Evolutionary conservation across 2,113 vertebrate species (phyloP), one percentile per base, ranked within the genome.

Genomic region (Malurus melanocephalus): DNA sequence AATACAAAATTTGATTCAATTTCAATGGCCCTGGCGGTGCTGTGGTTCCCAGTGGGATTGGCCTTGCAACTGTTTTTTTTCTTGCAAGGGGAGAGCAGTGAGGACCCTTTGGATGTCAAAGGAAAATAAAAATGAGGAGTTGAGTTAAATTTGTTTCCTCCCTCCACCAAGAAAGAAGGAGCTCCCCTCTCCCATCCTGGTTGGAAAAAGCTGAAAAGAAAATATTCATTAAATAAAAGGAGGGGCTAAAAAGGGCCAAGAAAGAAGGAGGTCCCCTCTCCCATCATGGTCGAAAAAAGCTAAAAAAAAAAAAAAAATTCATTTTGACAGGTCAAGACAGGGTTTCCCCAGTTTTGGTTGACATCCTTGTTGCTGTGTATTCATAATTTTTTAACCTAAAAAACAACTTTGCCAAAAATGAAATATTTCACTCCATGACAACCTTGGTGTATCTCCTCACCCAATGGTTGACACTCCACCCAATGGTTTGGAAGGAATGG

Each of bases 61-160:
- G 43, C 8, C 76, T 62, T 35, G 24, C 2, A 3, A 12, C 18
- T 46, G 16, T n/a, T 0, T 20, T 1, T 13, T n/a, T 53, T 15
- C 38, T 23, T 69, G 49, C 8, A 46, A 32, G 43, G 7, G 8
- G 27, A 60, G 49, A 76, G 33, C 40, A 26, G 7, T 3, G 30
- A 76, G 55, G n/a, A 30, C 5, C 21, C 28, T 30, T 22, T 22
- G 56, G 56, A 49, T n/a, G 24, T 9, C 0, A 0, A 62, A 49
- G 38, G 18, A 5, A 81, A 71, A 52, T 2, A 53, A 61, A 73
- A 75, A 16, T 21, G 5, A 49, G 53, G 19, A 4, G 2, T 27
- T 60, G 55, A 12, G 16, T 48, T 43, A 35, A 46, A 71, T 13
- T 27, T 10, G 10, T 18, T 42, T 67, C 27, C 8, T 27, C 4